These are phyloP conservation scores for Procapra przewalskii DNA, from an alignment of 2,113 vertebrate genomes.

Conservation along the genomic window DNA sequence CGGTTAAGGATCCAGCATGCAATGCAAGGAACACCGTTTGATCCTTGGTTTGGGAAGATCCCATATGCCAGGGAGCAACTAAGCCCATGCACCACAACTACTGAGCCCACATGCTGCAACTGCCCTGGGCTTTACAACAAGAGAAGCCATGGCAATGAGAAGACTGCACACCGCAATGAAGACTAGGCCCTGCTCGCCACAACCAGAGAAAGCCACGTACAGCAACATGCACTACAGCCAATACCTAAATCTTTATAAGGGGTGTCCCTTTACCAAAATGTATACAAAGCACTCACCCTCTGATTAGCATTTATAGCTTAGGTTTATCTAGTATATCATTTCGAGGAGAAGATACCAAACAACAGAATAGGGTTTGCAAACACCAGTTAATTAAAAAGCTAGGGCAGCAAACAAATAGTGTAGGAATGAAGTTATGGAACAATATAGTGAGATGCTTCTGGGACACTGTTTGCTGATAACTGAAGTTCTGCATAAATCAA, in stretches of 20 bases:
- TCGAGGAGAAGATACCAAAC: conserved; percentile 20
- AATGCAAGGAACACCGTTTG: not conserved
- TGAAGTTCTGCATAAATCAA: not conserved
- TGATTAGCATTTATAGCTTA: not conserved
- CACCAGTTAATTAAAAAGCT: conserved; percentile 26
- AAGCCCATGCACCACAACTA: not conserved
- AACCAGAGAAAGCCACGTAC: not conserved
- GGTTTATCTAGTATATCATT: conserved; percentile 21
- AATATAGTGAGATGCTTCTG: not conserved
- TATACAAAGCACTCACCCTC: not conserved
- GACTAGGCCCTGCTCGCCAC: not conserved
- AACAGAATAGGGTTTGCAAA: not conserved
- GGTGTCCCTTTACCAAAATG: not conserved
- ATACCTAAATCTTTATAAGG: not conserved
- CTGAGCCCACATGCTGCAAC: not conserved
- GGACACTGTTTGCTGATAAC: not conserved
- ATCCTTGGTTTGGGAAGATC: not conserved
- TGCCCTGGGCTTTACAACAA: not conserved
- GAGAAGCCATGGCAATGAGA: not conserved
- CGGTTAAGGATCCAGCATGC: not conserved
- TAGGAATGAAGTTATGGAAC: not conserved
- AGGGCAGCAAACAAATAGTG: not conserved
- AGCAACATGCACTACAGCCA: not conserved
- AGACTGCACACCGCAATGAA: not conserved
- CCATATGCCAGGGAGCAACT: not conserved